Conservation (phyloP, 2,888 invertebrate species). For the Ophion costatus region DNA sequence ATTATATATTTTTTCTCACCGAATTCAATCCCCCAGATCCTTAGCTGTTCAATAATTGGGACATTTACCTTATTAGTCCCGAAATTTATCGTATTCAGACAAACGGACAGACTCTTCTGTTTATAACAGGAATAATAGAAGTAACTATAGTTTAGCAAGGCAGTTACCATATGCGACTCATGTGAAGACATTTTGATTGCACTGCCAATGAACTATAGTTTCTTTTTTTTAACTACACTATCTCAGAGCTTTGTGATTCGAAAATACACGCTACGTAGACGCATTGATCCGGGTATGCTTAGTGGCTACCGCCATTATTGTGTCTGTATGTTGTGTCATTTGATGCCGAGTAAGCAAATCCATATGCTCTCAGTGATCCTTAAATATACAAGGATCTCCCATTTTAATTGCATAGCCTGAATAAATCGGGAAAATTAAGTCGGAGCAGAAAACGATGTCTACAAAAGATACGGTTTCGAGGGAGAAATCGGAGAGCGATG, state of each 20-base stretch:
- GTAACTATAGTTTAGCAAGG: neutral
- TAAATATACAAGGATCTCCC: neutral
- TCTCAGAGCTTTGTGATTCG: constrained; percentile 17
- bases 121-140: neutral
- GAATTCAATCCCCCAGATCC: too few relatives aligned
- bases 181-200: neutral
- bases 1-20: too few relatives aligned
- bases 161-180: neutral
- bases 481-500: too few relatives aligned
- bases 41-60: too few relatives aligned
- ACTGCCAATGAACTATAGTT: too few relatives aligned
- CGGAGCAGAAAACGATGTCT: neutral
- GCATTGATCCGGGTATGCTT: neutral
- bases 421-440: neutral
- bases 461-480: too few relatives aligned
- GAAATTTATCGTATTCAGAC: too few relatives aligned
- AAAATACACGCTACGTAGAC: constrained; percentile 6
- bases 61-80: too few relatives aligned
- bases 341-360: constrained; percentile 39
- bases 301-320: constrained; percentile 32
- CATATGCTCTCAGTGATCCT: constrained; percentile 4
- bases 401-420: neutral
- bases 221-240: too few relatives aligned
- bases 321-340: constrained; percentile 29
- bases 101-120: too few relatives aligned